A percentile compares a stretch with the other conserved stretches of the same genome.
Conservation (phyloP, 2,888 invertebrate species). For the Drosophila imparisetae region DNA sequence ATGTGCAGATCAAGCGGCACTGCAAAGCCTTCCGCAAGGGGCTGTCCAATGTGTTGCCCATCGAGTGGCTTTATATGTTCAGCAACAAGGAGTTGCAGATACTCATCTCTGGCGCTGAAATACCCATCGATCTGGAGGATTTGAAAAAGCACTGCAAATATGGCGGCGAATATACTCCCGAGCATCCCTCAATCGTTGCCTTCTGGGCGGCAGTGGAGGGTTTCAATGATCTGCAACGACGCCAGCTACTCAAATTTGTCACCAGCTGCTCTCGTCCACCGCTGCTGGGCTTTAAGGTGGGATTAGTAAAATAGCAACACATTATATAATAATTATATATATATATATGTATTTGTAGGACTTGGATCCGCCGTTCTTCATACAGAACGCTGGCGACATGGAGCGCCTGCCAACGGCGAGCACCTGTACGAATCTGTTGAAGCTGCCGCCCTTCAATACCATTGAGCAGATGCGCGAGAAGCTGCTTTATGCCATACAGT, state of each 20-base stretch:
- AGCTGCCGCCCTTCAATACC: slow-evolving; percentile 95
- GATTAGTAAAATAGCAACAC: background rate
- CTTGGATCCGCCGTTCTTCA: slow-evolving; percentile 97
- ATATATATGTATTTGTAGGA: slow-evolving; percentile 87
- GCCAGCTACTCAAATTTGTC: slow-evolving; percentile 97
- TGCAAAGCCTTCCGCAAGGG: slow-evolving; percentile 95
- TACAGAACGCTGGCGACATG: slow-evolving; percentile 95
- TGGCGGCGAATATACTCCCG: slow-evolving; percentile 92
- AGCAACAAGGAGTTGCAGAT: slow-evolving; percentile 96
- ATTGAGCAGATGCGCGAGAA: slow-evolving; percentile 92
- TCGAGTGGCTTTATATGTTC: slow-evolving; percentile 98
- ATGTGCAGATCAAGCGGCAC: slow-evolving; percentile 94
- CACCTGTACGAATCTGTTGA: slow-evolving; percentile 99
- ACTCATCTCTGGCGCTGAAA: slow-evolving; percentile 97
- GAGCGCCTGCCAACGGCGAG: slow-evolving; percentile 98
- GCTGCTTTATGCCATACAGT: slow-evolving; percentile 96
- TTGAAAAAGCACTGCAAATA: slow-evolving; percentile 94
- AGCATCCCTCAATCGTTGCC: slow-evolving; percentile 92
- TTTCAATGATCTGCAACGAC: slow-evolving; percentile 93
- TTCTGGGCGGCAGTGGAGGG: slow-evolving; percentile 96
- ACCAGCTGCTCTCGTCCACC: slow-evolving; percentile 99
- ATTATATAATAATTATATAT: background rate
- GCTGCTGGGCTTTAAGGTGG: slow-evolving; percentile 97
- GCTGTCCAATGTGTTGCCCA: slow-evolving; percentile 94
- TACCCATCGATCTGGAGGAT: slow-evolving; percentile 96